Base-by-base conservation (phyloP, 2,888 invertebrate species). In the Drosophila recens region DNA sequence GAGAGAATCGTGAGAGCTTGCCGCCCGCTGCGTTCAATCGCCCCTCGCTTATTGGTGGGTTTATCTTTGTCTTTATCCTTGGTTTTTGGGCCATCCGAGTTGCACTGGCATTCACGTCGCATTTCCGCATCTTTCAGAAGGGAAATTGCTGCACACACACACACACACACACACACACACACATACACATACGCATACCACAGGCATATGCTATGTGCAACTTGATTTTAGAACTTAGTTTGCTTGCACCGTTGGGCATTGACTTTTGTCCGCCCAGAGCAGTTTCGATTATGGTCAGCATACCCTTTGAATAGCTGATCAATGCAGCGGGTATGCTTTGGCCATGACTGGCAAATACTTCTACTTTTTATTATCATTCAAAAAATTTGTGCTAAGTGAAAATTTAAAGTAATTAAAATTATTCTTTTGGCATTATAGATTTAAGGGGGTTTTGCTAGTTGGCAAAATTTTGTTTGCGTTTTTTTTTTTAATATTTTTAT, bases 11-110 rank as follows among this genome's bases (percentile, higher is more conserved):
- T 59, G 45, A 34, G 11, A 43, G 48, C 34, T 62, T 63, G 33
- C 80, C 65, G 33, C 80, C 73, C 62, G 78, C 68, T 80, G 78
- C 30, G 61, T 34, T 72, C 64, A 66, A 77, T 66, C 68, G 78
- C 30, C 54, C 49, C 40, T 46, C 45, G 58, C 54, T 77, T 65
- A 67, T 77, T 77, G 72, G 36, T 61, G 72, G 80, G 59, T 61
- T 76, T 80, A 75, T 75, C 80, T 40, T 79, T 59, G 80, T 45
- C 54, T 43, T 58, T 54, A 54, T 56, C 51, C 33, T 45, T 56
- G 59, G 13, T 20, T 48, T 40, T 42, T 13, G 17, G 30, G 57
- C 38, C 34, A 67, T 42, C 42, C 30, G 13, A 46, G 48, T 45
- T 52, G 36, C 43, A 33, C 43, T 61, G 15, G 34, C 48, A 49